These are phyloP conservation scores for Oncorhynchus gorbuscha DNA, from an alignment of 2,113 vertebrate genomes.

Conservation along the genomic window DNA sequence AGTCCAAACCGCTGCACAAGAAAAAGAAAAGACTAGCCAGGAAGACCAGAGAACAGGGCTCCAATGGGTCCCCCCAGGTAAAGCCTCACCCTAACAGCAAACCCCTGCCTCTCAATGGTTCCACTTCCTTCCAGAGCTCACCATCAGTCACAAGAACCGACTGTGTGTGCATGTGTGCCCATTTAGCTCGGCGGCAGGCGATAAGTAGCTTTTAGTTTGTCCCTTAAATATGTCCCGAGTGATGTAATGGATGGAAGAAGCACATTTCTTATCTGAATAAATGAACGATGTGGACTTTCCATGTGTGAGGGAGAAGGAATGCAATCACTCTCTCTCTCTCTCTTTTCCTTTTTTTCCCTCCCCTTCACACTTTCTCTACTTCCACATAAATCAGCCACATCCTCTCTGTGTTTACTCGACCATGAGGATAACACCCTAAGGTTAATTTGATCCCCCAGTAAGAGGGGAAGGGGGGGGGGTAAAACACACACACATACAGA, in stretches of 20 bases:
- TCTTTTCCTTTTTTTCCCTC: not conserved
- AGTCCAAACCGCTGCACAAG: constrained; percentile 97
- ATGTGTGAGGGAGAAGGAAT: constrained; percentile 7
- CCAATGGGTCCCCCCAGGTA: constrained; percentile 83
- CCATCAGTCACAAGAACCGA: constrained; percentile 21
- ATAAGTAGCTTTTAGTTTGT: constrained; percentile 34
- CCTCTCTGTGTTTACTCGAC: constrained; percentile 37
- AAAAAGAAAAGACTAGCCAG: constrained; percentile 95
- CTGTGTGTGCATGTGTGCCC: no score
- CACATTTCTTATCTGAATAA: constrained; percentile 36
- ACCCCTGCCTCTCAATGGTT: not conserved
- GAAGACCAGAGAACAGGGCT: constrained; percentile 81
- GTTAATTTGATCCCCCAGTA: constrained; percentile 44
- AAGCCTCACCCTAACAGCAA: not conserved
- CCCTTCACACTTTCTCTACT: not conserved
- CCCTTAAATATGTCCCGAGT: constrained; percentile 31
- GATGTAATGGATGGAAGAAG: constrained; percentile 26
- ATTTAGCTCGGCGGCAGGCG: constrained; percentile 25
- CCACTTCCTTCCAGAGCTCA: constrained; percentile 3
- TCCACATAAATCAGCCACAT: constrained; percentile 47
- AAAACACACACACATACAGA: not conserved
- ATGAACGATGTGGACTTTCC: constrained; percentile 14
- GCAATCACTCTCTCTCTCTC: constrained; percentile 21
- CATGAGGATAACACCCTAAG: constrained; percentile 38
- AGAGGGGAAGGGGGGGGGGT: constrained; percentile 2